These are phyloP conservation scores for Aplochiton taeniatus DNA, from an alignment of 2,797 vertebrate genomes.

Conservation along the genomic window DNA sequence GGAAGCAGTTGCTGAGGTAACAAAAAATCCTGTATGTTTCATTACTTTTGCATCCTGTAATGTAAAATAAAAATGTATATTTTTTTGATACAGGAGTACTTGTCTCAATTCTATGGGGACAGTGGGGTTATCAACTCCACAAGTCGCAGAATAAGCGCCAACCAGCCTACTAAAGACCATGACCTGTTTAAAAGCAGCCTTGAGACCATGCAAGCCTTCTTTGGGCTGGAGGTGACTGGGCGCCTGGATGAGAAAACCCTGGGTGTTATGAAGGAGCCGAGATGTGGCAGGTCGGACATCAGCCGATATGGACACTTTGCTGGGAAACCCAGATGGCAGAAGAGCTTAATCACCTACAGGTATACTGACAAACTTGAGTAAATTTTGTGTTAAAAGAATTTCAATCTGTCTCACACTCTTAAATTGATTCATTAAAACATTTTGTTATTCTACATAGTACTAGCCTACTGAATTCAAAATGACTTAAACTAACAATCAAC, in stretches of 20 bases:
- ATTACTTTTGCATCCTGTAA: background rate
- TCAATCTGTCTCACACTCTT: no score
- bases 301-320: slow-evolving; percentile 49
- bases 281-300: slow-evolving; percentile 81
- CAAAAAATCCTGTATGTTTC: no score
- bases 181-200: slow-evolving; percentile 62
- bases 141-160: background rate
- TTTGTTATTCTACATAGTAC: no score
- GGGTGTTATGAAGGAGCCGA: slow-evolving; percentile 67
- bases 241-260: slow-evolving; percentile 60
- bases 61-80: background rate
- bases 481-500: no score
- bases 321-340: slow-evolving; percentile 68
- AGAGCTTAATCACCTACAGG: slow-evolving; percentile 79
- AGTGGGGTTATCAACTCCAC: slow-evolving; percentile 47
- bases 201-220: slow-evolving; percentile 82
- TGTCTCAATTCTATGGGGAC: slow-evolving; percentile 69
- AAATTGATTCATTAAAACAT: no score
- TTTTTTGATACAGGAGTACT: slow-evolving; percentile 65
- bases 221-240: slow-evolving; percentile 78
- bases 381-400: no score
- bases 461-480: no score
- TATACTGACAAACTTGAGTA: slow-evolving; percentile 31
- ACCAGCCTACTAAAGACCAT: no score
- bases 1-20: slow-evolving; percentile 52